These are phyloP conservation scores for Chaunax sp. DNA, from an alignment of 2,797 vertebrate species.

Conservation along the genomic window DNA sequence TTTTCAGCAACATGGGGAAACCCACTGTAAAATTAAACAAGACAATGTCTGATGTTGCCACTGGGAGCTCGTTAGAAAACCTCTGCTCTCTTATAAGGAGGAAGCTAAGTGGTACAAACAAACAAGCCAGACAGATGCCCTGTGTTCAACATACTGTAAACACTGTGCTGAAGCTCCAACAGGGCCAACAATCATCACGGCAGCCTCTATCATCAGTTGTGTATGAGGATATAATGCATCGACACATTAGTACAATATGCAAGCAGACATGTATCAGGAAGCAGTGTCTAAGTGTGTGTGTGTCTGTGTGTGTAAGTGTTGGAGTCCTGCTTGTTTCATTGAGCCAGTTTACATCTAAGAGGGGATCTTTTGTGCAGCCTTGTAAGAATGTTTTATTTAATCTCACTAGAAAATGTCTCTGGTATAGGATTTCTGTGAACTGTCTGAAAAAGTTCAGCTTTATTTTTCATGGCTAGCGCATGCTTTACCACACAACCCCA, in stretches of 20 bases:
- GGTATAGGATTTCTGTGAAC: constrained; percentile 3
- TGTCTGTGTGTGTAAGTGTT: too few relatives aligned
- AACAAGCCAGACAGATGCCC: constrained; percentile 33
- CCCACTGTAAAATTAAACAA: constrained; percentile 11
- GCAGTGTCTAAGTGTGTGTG: too few relatives aligned
- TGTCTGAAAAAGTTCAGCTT: too few relatives aligned
- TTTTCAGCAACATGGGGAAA: background rate
- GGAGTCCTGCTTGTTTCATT: too few relatives aligned
- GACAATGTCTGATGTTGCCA: constrained; percentile 22
- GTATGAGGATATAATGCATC: background rate
- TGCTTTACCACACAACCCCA: background rate
- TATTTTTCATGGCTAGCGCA: too few relatives aligned
- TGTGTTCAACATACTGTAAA: constrained; percentile 34
- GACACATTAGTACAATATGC: constrained; percentile 10
- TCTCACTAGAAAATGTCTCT: constrained; percentile 4
- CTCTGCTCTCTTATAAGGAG: constrained; percentile 14
- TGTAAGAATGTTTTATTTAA: constrained; percentile 21
- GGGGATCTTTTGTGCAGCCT: too few relatives aligned
- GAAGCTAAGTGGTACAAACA: too few relatives aligned
- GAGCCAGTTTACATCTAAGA: too few relatives aligned
- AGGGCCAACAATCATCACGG: constrained; percentile 11
- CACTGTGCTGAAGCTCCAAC: constrained; percentile 18
- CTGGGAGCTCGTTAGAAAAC: constrained; percentile 26
- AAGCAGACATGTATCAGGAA: constrained; percentile 4
- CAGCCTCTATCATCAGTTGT: constrained; percentile 21